A percentile compares a stretch with the other conserved stretches of the same genome.
Evolutionary conservation across 2,888 invertebrate genomes (phyloP).

Genomic region (Bedellia somnulentella): DNA sequence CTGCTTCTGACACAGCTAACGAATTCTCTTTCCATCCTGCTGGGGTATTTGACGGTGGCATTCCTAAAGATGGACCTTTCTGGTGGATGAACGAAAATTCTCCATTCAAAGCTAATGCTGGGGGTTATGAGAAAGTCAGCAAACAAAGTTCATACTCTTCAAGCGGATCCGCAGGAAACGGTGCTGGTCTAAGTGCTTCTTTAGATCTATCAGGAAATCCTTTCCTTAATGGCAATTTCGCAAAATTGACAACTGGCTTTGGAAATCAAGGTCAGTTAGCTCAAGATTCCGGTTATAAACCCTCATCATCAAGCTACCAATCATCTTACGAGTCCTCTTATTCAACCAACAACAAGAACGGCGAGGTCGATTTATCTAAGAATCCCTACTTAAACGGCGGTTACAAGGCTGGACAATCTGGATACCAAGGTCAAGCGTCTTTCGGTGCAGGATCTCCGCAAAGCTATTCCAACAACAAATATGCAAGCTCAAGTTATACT

Average conservation of each 20-base stretch:
- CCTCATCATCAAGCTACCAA: conserved; percentile 13
- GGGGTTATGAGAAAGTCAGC: conserved; percentile 33
- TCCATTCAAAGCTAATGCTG: conserved; percentile 50
- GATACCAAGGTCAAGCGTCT: conserved; percentile 14
- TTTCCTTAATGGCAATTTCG: conserved; percentile 22
- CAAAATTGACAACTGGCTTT: conserved; percentile 16
- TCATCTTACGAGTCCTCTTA: conserved; percentile 29
- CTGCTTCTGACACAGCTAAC: conserved; percentile 23
- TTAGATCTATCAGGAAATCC: conserved; percentile 15
- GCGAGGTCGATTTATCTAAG: conserved; percentile 26
- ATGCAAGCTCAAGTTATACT: conserved; percentile 21
- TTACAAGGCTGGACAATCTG: conserved; percentile 12
- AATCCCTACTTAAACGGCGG: conserved; percentile 33
- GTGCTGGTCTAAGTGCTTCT: conserved; percentile 13
- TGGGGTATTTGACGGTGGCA: conserved; percentile 28
- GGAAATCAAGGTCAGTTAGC: conserved; percentile 2
- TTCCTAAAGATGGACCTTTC: conserved; percentile 37
- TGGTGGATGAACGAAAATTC: conserved; percentile 66
- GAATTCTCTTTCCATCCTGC: conserved; percentile 41
- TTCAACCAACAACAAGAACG: conserved; percentile 18
- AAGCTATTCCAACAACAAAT: conserved; percentile 19
- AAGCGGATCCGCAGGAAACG: conserved; percentile 12
- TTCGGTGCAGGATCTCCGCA: conserved; percentile 5
- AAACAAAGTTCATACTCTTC: conserved; percentile 28
- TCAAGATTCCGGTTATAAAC: background rate